Evolutionary conservation across 2,113 vertebrate genomes (phyloP).

Genomic region (Cairina moschata): DNA sequence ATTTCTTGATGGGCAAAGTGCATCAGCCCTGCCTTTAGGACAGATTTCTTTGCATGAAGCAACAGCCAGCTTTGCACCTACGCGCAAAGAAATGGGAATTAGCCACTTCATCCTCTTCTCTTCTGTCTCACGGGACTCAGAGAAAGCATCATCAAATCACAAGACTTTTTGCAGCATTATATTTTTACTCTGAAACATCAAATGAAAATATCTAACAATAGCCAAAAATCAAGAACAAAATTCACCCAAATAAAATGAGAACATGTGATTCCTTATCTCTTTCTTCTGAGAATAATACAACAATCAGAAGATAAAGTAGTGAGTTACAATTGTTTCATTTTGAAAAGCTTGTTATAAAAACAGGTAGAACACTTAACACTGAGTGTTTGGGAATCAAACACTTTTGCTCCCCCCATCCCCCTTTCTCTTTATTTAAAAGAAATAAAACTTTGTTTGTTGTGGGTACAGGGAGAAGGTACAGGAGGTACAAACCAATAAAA

Average conservation of each 20-base stretch:
- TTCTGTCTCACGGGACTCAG: not conserved
- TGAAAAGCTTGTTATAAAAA: not conserved
- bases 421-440: not conserved
- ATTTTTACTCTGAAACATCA: not conserved
- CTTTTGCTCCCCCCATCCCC: rapidly evolving
- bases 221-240: not conserved
- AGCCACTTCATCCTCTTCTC: not conserved
- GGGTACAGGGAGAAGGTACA: not conserved
- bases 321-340: not conserved
- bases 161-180: not conserved
- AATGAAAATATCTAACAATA: not conserved
- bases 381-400: not conserved
- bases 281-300: not conserved
- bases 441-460: not conserved
- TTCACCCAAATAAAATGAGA: not conserved
- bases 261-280: not conserved
- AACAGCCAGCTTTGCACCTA: not conserved
- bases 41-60: not conserved
- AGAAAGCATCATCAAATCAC: not conserved
- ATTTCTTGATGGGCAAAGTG: not conserved
- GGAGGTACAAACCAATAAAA: not conserved
- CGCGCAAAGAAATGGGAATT: not conserved
- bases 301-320: not conserved
- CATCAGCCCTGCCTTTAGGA: not conserved
- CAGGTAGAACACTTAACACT: not conserved